Evolutionary conservation across 2,888 invertebrate genomes (phyloP).

Genomic region (Stenotaenia linearis): DNA sequence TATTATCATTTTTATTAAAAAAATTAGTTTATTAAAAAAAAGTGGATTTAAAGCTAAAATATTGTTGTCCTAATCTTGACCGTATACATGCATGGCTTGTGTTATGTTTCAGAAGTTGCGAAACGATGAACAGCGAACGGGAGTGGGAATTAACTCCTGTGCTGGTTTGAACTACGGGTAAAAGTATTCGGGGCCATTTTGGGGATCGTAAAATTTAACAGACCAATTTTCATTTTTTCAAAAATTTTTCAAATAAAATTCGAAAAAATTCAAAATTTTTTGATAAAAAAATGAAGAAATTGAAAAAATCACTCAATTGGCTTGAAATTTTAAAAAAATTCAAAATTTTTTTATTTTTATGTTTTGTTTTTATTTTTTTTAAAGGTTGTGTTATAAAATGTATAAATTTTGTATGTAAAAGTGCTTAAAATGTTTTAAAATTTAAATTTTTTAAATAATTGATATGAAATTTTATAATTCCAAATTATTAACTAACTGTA

Average conservation of each 20-base stretch:
- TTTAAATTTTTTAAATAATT: conserved; percentile 16
- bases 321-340: neutral
- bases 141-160: neutral
- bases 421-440: neutral
- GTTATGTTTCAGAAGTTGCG: conserved; percentile 19
- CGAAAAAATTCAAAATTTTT: neutral
- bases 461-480: no score
- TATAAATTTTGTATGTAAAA: neutral
- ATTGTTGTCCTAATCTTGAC: conserved; percentile 1
- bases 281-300: neutral
- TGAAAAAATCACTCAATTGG: no score
- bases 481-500: neutral
- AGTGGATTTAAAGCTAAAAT: neutral
- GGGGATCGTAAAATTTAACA: neutral
- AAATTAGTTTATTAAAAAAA: neutral
- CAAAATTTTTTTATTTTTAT: conserved; percentile 12
- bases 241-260: neutral
- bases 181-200: conserved; percentile 5
- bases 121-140: conserved; percentile 15
- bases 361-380: no score
- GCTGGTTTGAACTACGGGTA: conserved; percentile 15
- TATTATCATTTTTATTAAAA: neutral
- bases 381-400: no score
- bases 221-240: neutral
- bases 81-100: conserved; percentile 19